phyloP scores from a whole-genome alignment of 1,140 invertebrate genomes.

The Chironomus striatipennis region DNA sequence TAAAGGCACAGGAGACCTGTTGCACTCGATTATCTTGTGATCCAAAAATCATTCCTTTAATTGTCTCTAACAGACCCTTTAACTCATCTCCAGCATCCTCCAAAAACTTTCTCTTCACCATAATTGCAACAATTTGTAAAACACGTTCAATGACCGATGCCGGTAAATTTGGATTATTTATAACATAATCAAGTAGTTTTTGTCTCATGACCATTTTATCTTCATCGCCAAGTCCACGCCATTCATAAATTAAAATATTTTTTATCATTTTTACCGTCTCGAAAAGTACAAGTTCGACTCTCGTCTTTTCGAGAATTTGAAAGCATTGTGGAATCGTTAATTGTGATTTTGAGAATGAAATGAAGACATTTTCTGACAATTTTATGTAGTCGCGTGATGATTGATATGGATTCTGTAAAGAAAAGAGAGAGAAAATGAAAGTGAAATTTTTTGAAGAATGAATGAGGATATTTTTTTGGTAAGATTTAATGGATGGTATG shows the following conservation, averaged over 20 bases:
- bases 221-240: slow-evolving; percentile 48
- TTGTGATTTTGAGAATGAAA: neutral
- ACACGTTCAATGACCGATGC: slow-evolving; percentile 48
- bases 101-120: slow-evolving; percentile 61
- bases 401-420: neutral
- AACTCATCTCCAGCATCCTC: slow-evolving; percentile 51
- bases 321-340: slow-evolving; percentile 2
- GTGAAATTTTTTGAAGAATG: neutral
- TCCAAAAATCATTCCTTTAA: slow-evolving; percentile 53
- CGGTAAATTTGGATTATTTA: slow-evolving; percentile 43
- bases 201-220: slow-evolving; percentile 53
- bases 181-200: slow-evolving; percentile 61
- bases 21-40: slow-evolving; percentile 39
- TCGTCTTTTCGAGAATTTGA: slow-evolving; percentile 56
- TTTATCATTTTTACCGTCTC: slow-evolving; percentile 66
- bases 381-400: neutral
- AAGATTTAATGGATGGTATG: too few relatives aligned
- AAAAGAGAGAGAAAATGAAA: too few relatives aligned
- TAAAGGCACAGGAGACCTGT: slow-evolving; percentile 61
- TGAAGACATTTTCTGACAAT: slow-evolving; percentile 10
- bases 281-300: slow-evolving; percentile 66
- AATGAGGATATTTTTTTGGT: neutral
- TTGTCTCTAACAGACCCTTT: slow-evolving; percentile 51
- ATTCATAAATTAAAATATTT: slow-evolving; percentile 62
- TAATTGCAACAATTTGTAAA: slow-evolving; percentile 62